phyloP scores from a whole-genome alignment of 2,888 invertebrate species.

The Ophonus ardosiacus region DNA sequence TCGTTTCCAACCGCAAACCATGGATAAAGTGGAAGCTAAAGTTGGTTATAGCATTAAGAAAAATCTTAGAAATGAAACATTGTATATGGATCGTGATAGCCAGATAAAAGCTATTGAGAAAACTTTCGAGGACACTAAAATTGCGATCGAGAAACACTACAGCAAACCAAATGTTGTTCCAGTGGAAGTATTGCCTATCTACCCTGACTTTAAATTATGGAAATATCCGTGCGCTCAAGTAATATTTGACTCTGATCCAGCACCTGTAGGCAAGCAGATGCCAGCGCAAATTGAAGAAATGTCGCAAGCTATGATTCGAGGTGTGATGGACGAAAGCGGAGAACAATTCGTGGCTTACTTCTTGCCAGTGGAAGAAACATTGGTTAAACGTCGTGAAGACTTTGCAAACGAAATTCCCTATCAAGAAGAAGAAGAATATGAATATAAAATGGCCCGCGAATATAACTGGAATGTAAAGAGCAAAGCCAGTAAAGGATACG shows the following conservation, averaged over 20 bases:
- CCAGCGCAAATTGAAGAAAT: conserved; percentile 96
- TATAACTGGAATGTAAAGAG: conserved; percentile 99
- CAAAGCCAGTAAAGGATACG: conserved; percentile 90
- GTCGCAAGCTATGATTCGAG: conserved; percentile 99
- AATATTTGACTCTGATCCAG: conserved; percentile 98
- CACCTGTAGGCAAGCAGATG: conserved; percentile 91
- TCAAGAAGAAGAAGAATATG: conserved; percentile 94
- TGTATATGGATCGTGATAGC: conserved; percentile 97
- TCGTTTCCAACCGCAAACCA: conserved; percentile 95
- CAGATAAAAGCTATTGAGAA: conserved; percentile 98
- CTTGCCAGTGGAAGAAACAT: conserved; percentile 94
- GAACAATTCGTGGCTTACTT: conserved; percentile 99
- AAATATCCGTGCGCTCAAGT: conserved; percentile 96
- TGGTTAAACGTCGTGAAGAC: conserved; percentile 92
- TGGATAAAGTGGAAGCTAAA: conserved; percentile 99
- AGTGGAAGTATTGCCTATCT: conserved; percentile 91
- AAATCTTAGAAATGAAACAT: conserved; percentile 90
- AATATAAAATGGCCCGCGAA: conserved; percentile 97
- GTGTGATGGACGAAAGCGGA: conserved; percentile 99
- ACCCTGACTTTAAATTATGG: conserved; percentile 98
- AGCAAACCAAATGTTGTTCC: conserved; percentile 97
- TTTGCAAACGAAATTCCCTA: conserved; percentile 86
- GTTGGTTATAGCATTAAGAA: conserved; percentile 99
- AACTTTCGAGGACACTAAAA: conserved; percentile 95
- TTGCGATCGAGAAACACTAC: conserved; percentile 93